Conservation (phyloP, 37 sponge, comb jelly and placozoan species). For the Beroe forskalii region DNA sequence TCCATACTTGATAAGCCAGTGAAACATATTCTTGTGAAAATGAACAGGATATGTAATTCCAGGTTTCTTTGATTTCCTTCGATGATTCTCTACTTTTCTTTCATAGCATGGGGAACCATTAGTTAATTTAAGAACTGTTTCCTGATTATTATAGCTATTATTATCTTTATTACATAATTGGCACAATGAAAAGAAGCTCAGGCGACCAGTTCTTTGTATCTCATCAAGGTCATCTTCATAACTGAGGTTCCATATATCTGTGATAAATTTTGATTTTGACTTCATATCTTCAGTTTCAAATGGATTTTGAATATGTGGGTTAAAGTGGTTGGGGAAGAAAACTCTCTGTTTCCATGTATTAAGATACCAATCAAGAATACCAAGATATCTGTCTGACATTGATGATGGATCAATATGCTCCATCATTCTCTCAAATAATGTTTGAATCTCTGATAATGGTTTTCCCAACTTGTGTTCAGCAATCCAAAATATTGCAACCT, state of each 20-base stretch:
- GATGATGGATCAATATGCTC: not conserved
- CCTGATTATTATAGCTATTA: too few relatives aligned
- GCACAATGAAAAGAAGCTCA: constrained; percentile 31
- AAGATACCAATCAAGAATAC: not conserved
- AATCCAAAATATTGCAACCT: constrained; percentile 3
- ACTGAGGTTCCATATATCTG: not conserved
- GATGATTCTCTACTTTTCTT: not conserved
- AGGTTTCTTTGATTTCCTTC: not conserved
- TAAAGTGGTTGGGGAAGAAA: constrained; percentile 12
- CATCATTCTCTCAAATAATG: not conserved
- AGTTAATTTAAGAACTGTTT: not conserved
- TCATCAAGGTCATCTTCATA: not conserved
- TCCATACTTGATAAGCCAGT: constrained; percentile 24
- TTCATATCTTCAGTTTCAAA: not conserved
- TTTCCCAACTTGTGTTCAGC: not conserved
- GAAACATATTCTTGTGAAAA: constrained; percentile 5
- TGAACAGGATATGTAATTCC: constrained; percentile 40
- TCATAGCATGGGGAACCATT: constrained; percentile 36
- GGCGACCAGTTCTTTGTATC: not conserved
- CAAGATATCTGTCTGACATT: not conserved
- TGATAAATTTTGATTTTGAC: not conserved
- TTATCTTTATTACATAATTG: not conserved
- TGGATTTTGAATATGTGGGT: not conserved
- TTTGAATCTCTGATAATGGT: not conserved
- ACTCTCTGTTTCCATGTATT: not conserved